Conservation (phyloP, 2,113 vertebrate species). For the Fregata magnificens region DNA sequence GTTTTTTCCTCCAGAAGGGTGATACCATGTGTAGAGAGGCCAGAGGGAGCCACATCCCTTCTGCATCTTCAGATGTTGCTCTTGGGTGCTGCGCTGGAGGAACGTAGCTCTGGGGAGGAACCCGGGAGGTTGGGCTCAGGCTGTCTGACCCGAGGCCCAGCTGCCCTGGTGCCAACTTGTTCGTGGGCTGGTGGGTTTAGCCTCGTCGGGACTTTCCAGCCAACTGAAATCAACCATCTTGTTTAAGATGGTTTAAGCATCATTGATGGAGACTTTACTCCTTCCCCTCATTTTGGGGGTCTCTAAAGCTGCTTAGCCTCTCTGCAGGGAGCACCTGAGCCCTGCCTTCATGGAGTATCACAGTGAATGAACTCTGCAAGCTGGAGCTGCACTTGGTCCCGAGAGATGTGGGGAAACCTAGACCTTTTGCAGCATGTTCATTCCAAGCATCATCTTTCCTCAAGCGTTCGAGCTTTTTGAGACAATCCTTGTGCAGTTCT, state of each 20-base stretch:
- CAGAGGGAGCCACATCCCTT: not conserved
- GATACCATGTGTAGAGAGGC: rapidly evolving
- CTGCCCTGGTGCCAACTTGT: not conserved
- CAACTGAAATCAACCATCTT: not conserved
- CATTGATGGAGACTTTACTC: not conserved
- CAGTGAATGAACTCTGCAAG: not conserved
- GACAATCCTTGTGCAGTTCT: not conserved
- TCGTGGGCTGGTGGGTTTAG: not conserved
- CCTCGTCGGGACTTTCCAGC: not conserved
- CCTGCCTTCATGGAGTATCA: not conserved
- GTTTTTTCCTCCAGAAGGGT: not conserved
- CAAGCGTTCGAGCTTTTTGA: not conserved
- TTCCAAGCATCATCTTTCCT: not conserved
- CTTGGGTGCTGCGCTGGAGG: not conserved
- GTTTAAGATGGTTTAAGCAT: not conserved
- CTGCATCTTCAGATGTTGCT: not conserved
- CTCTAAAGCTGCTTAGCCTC: not conserved
- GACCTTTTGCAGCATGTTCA: not conserved
- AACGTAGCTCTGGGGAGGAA: rapidly evolving
- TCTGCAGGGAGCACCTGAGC: not conserved
- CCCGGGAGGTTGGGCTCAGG: rapidly evolving
- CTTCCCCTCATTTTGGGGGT: not conserved
- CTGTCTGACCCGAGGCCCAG: not conserved
- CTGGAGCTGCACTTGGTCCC: not conserved
- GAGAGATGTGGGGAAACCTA: not conserved